Base-by-base conservation (phyloP, 2,888 invertebrate genomes). In the Athalia rosae region DNA sequence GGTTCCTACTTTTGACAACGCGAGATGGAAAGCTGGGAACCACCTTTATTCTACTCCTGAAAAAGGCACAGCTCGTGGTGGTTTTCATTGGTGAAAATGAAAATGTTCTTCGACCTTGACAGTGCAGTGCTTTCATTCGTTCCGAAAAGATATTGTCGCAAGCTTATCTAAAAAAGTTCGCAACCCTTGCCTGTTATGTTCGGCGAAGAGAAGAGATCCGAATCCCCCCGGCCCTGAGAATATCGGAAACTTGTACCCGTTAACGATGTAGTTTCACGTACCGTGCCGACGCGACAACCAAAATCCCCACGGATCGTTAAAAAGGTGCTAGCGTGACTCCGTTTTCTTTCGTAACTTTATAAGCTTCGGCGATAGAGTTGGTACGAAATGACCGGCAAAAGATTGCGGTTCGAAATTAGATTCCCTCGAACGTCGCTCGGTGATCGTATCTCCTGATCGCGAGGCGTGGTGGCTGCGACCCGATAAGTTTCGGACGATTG, bases 401-500 rank as follows among this genome's bases (percentile, higher is more conserved):
- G 48, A 62, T 74, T 50, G 74, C 47, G 74, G 74, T 61, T 50
- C 48, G 6, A 61, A 74, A 74, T 62, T 59, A 61, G 61, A 48
- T 74, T 74, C 47, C 48, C 41, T 45, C 11, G 43, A 50, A 13
- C 59, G 73, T 11, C 59, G n/a, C 15, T n/a, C 62, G 53, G n/a
- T 15, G 47, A 13, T n/a, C 8, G 3, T 11, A 67, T 50, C 50
- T 6, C 48, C 28, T 28, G 28, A 28, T 28, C 28, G 28, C 28
- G 28, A 28, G 28, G 28, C 53, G 61, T 13, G 13, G 61, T 8
- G 13, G 61, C 13, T n/a, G 8, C 9, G 28, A 61, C 8, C 11
- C 59, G 58, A 74, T 74, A 74, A 48, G 59, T 74, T 74, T 61
- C 74, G 41, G 61, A 74, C 74, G 61, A 74, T 74, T 74, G 74